Evolutionary conservation across 1,140 invertebrate genomes (phyloP), one percentile per base, ranked within the genome.

Genomic region (Drosophila rhopaloa): DNA sequence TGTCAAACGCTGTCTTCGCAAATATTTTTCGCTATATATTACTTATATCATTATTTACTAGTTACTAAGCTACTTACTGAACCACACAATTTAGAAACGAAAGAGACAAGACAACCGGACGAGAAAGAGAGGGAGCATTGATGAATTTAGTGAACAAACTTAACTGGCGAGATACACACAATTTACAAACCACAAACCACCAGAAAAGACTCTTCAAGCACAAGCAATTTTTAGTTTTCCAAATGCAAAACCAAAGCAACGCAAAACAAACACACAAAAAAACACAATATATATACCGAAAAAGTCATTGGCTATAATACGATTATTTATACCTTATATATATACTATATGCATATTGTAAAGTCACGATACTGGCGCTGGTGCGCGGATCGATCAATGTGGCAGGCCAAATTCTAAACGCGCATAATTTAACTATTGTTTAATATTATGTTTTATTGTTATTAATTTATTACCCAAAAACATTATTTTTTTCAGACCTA

Each of bases 361-460:
- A 54, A 81, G 65, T 65, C 72, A 81, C 72, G 79, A 50, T 76
- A 47, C 48, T 47, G 70, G 67, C 75, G 82, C 81, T 85, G 81
- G 81, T 79, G 81, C 82, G 81, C 74, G 70, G 76, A 67, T 63
- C 73, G 61, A 76, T 72, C 50, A 61, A 79, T 70, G 83, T 88
- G 83, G 83, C 83, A 79, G 83, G 83, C 83, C 82, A 86, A 88
- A 88, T 75, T 75, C 46, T 73, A 66, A 68, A 85, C 56, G 75
- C 82, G 82, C 82, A 85, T 85, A 85, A 86, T 81, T 86, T 86
- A 75, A 29, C 19, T 73, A 60, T 73, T 62, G 37, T 54, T 76
- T 76, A 63, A 40, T 58, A 81, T 86, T 86, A 86, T 70, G 74
- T 85, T 86, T 71, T 81, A 85, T 86, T 85, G 82, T 85, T 85